phyloP scores from a whole-genome alignment of 1,140 invertebrate genomes.

The Oncopodura yosiiana region DNA sequence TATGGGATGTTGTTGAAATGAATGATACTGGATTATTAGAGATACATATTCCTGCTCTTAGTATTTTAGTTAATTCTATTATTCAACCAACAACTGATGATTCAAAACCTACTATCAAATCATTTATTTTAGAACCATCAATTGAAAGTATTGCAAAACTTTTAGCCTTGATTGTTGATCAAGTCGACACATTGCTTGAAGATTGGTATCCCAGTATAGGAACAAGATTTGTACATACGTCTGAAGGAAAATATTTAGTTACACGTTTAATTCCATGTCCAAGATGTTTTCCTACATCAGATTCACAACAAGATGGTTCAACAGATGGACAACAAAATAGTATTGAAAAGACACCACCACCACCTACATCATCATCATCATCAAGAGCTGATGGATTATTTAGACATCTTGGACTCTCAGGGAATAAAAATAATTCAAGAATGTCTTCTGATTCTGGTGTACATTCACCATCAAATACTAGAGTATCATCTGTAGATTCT shows the following conservation, averaged over 20 bases:
- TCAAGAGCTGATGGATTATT: too few relatives aligned
- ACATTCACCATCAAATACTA: constrained; percentile 25
- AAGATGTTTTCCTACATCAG: constrained; percentile 53
- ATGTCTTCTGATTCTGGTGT: constrained; percentile 35
- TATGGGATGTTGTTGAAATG: constrained; percentile 76
- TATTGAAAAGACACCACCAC: too few relatives aligned
- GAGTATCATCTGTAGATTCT: constrained; percentile 29
- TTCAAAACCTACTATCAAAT: constrained; percentile 36
- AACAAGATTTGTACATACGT: constrained; percentile 93
- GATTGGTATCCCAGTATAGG: constrained; percentile 96
- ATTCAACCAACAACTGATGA: too few relatives aligned
- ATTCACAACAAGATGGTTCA: not conserved
- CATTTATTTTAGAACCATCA: constrained; percentile 60
- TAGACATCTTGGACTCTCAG: too few relatives aligned
- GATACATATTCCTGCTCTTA: constrained; percentile 64
- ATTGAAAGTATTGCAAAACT: constrained; percentile 72
- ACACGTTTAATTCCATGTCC: constrained; percentile 90
- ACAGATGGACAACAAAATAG: not conserved
- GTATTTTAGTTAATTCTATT: constrained; percentile 17
- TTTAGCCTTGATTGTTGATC: constrained; percentile 83
- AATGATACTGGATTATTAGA: constrained; percentile 73
- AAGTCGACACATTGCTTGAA: constrained; percentile 91
- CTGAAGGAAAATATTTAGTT: constrained; percentile 87
- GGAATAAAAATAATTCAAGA: constrained; percentile 25
- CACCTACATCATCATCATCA: too few relatives aligned